These are phyloP conservation scores for Elaphurus davidianus DNA, from an alignment of 2,113 vertebrate species.

Conservation along the genomic window DNA sequence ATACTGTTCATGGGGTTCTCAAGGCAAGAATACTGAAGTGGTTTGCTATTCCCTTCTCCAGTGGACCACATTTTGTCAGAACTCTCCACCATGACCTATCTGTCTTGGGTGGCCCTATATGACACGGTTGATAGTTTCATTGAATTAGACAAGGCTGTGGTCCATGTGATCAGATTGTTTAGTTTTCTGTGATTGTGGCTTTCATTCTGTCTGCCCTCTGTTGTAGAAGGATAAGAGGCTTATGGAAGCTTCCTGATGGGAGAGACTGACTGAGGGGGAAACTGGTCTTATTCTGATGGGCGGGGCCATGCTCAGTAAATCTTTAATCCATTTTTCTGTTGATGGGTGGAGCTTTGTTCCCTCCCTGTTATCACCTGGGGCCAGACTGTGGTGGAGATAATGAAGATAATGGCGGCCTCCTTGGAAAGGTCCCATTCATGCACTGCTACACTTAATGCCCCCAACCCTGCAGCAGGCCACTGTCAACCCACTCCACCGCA, in stretches of 20 bases:
- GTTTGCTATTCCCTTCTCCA: not conserved
- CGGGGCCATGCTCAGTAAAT: not conserved
- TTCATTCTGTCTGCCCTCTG: not conserved
- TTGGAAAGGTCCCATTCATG: not conserved
- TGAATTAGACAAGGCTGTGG: not conserved
- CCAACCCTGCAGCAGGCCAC: not conserved
- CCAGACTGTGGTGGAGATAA: not conserved
- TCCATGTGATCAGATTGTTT: not conserved
- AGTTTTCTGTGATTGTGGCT: not conserved
- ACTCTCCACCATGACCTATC: not conserved
- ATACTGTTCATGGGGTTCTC: not conserved
- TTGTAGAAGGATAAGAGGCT: not conserved
- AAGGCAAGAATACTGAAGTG: not conserved
- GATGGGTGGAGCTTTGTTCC: not conserved
- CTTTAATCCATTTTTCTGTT: not conserved
- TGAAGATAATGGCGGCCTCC: not conserved
- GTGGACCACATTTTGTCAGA: not conserved
- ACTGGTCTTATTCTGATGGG: not conserved
- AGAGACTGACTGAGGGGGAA: not conserved
- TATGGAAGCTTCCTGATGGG: not conserved
- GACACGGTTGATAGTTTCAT: not conserved
- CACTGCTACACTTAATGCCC: not conserved
- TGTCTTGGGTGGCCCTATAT: not conserved
- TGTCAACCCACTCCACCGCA: fast-evolving
- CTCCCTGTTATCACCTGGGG: not conserved